phyloP scores from a whole-genome alignment of 2,888 invertebrate genomes.

The Cephonodes hylas region DNA sequence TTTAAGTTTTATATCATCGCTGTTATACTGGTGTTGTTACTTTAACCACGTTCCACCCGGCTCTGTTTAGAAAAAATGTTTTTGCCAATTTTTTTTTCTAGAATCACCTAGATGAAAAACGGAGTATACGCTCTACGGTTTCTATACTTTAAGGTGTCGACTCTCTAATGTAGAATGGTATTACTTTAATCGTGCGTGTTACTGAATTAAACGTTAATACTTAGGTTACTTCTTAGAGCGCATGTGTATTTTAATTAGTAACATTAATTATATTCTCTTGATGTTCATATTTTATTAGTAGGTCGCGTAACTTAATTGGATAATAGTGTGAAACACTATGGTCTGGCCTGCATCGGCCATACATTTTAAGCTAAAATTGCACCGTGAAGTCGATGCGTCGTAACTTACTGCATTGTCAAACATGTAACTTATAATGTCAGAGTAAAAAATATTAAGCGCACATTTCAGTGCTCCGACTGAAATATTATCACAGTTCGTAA shows the following conservation, averaged over 20 bases:
- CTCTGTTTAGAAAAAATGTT: background rate
- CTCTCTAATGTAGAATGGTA: conserved; percentile 25
- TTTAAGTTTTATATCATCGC: no score
- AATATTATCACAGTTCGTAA: no score
- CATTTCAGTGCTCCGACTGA: background rate
- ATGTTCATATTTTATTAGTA: background rate
- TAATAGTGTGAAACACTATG: background rate
- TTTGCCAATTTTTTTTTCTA: background rate
- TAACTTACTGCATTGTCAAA: background rate
- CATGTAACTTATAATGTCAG: background rate
- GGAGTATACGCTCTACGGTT: background rate
- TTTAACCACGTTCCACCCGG: no score
- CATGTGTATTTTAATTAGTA: background rate
- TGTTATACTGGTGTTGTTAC: no score
- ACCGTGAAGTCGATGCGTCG: background rate
- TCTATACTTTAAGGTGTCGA: conserved; percentile 8
- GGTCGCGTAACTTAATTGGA: background rate
- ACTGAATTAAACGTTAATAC: background rate
- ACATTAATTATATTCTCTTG: background rate
- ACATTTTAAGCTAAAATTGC: background rate
- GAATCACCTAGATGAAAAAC: background rate
- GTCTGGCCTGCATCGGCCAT: background rate
- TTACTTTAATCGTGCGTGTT: background rate
- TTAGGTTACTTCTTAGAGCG: background rate
- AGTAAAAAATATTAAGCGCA: conserved; percentile 1